Conservation (phyloP, 2,888 invertebrate genomes). For the Lysandra coridon region DNA sequence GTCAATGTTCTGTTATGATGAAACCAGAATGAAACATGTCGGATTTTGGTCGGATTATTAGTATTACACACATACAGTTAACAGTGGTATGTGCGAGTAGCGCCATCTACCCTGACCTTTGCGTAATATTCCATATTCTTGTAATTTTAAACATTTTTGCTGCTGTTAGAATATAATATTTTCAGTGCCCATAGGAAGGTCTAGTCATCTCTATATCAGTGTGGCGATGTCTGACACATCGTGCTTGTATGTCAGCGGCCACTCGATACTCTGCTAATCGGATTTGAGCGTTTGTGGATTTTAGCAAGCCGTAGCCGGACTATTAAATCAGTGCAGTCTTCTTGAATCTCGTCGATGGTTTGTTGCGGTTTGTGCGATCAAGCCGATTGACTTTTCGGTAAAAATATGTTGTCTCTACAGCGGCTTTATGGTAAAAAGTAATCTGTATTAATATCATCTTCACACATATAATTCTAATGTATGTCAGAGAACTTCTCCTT, state of each 20-base stretch:
- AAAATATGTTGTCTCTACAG: background rate
- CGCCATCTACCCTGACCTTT: no score
- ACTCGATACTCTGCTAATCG: conserved; percentile 3
- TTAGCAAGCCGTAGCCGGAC: background rate
- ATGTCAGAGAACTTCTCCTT: no score
- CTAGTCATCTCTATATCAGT: background rate
- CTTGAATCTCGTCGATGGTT: background rate
- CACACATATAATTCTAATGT: no score
- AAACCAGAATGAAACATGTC: no score
- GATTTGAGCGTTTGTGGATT: conserved; percentile 8
- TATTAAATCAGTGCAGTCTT: conserved; percentile 23
- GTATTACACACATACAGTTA: no score
- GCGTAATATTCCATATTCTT: no score
- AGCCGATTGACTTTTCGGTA: background rate
- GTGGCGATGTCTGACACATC: background rate
- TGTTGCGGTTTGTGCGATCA: background rate
- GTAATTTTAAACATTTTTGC: no score
- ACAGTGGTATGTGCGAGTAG: no score
- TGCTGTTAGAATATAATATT: no score
- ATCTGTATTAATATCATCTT: background rate
- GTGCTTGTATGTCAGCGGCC: background rate
- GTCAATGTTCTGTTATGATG: no score
- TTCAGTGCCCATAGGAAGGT: background rate
- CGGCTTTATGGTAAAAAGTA: background rate
- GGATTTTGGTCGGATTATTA: no score